These are phyloP conservation scores for Andrena cerasifolii DNA, from an alignment of 1,140 invertebrate genomes.

Conservation along the genomic window DNA sequence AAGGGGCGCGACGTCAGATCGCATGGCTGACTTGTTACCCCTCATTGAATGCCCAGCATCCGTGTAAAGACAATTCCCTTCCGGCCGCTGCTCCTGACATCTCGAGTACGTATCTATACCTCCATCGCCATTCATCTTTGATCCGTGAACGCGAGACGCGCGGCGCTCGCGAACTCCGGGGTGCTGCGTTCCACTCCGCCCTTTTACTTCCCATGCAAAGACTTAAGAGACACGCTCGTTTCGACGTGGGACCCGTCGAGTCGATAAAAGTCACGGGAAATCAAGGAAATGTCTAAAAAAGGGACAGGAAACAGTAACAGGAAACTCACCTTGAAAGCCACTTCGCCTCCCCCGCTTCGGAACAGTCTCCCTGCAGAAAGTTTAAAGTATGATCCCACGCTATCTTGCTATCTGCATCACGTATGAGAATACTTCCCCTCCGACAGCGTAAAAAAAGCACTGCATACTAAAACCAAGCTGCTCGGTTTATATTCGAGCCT, in stretches of 20 bases:
- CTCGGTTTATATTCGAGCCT: too few species aligned
- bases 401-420: too few species aligned
- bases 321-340: background rate
- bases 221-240: background rate
- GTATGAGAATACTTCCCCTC: too few species aligned
- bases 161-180: conserved; percentile 27
- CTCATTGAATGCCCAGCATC: conserved; percentile 57
- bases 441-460: too few species aligned
- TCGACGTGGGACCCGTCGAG: background rate
- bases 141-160: conserved; percentile 49
- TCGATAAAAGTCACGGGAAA: background rate
- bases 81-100: conserved; percentile 39
- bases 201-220: conserved; percentile 13
- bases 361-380: background rate
- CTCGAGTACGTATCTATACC: conserved; percentile 41
- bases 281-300: background rate
- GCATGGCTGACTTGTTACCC: conserved; percentile 43
- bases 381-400: background rate
- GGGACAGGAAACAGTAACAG: background rate
- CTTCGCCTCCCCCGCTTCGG: background rate
- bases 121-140: conserved; percentile 44
- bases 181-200: background rate
- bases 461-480: too few species aligned
- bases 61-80: conserved; percentile 58
- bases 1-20: conserved; percentile 25